Base-by-base conservation (phyloP, 2,888 invertebrate species). In the Corbicula japonica region DNA sequence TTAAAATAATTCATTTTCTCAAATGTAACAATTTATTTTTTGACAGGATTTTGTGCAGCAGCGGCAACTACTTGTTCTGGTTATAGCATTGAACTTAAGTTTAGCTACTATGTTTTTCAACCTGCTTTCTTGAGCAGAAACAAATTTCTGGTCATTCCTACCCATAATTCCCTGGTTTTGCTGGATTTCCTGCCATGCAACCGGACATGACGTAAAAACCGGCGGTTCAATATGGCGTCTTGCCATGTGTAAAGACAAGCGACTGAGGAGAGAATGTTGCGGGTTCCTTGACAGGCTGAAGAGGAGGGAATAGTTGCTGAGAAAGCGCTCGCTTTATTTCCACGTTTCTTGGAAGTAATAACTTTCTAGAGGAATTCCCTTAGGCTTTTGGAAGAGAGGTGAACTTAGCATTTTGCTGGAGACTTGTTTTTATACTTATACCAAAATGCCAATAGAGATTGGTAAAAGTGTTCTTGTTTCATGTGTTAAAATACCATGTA, bases 51-150 rank as follows among this genome's bases (percentile, higher is more conserved):
- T 93, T 92, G 92, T 92, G 71, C 92, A 92, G 83, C 91, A 93
- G 78, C 87, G 92, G 72, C 93, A 92, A 81, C 89, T 93, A 30
- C 86, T 93, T 54, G 92, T 93, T 68, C 83, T 93, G 75, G 91
- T 93, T 46, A 91, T 93, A 73, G 92, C 92, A 52, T 86, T 93
- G 80, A 93, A 93, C 84, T 88, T 92, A 71, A 91, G 92, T 84
- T 87, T 93, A 83, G 93, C 92, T 52, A 92, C 91, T 80, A 90
- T 93, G 91, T 93, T 93, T 85, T 93, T 93, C 88, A 92, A 92
- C 86, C 87, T 93, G 58, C 88, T 93, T 70, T 91, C 92, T 73
- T 90, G 91, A 91, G 84, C 76, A 61, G 70, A 71, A 71, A 73
- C 72, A 72, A 54, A 63, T 41, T 48, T 41, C 41, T 69, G 65